These are phyloP conservation scores for Sinocyclocheilus anshuiensis DNA, from an alignment of 2,113 vertebrate species.

Conservation along the genomic window DNA sequence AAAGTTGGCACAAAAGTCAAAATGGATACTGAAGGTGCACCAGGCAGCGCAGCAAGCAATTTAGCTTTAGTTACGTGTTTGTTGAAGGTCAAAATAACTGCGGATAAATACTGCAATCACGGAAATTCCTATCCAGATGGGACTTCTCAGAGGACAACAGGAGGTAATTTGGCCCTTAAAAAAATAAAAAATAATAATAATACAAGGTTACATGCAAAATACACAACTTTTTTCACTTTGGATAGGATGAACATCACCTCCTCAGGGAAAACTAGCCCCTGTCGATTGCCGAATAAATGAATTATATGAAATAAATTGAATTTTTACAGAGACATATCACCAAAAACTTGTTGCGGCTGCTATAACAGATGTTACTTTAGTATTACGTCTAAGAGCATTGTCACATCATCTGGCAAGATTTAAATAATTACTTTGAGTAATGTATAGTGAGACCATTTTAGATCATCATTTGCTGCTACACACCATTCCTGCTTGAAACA, in stretches of 20 bases:
- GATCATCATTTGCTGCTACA: neutral
- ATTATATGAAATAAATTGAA: neutral
- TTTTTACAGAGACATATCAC: neutral
- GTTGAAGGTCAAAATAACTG: neutral
- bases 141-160: neutral
- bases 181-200: no score
- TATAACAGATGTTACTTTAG: neutral
- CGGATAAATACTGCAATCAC: neutral
- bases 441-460: neutral
- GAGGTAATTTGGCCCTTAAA: neutral
- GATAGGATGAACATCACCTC: neutral
- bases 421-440: neutral
- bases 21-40: neutral
- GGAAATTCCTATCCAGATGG: neutral
- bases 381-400: neutral
- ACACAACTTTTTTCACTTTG: neutral
- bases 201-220: no score
- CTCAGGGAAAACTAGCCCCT: neutral
- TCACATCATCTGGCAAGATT: neutral
- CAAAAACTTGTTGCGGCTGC: neutral
- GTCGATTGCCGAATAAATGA: neutral
- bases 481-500: slow-evolving; percentile 6
- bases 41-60: neutral
- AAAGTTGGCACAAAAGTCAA: neutral
- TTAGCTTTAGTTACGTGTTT: neutral